These are phyloP conservation scores for Platysternon megacephalum DNA, from an alignment of 2,113 vertebrate genomes.

Conservation along the genomic window DNA sequence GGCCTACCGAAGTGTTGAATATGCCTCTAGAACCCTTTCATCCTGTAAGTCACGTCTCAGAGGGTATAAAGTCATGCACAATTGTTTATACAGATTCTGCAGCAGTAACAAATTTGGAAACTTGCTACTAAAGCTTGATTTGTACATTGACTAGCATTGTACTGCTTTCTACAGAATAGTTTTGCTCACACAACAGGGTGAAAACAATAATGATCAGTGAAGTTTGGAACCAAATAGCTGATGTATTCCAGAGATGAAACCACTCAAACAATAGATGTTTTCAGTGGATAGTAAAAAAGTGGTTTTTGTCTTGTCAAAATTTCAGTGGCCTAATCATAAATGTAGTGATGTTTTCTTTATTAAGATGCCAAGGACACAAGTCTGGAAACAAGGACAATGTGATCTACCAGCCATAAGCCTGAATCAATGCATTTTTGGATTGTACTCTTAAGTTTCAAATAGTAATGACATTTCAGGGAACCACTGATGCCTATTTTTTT, in stretches of 20 bases:
- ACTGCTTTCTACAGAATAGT: slow-evolving; percentile 2
- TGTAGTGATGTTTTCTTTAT: neutral
- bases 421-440: neutral
- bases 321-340: neutral
- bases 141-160: neutral
- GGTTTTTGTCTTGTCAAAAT: neutral
- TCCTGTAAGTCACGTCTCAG: slow-evolving; percentile 23
- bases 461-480: neutral
- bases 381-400: neutral
- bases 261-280: slow-evolving; percentile 20
- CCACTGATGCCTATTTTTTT: neutral
- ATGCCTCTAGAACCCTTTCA: slow-evolving; percentile 6
- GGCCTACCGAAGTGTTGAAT: neutral
- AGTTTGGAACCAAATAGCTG: neutral
- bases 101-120: neutral
- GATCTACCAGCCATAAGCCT: neutral
- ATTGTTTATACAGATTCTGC: neutral
- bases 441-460: neutral
- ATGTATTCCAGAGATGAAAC: neutral
- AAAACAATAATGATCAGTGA: slow-evolving; percentile 10
- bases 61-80: neutral
- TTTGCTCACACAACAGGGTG: neutral
- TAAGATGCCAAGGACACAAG: neutral
- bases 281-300: neutral
- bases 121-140: neutral